Percentiles rank a stretch among this genome's conserved stretches.
These are phyloP conservation scores for Zalophus californianus DNA, from an alignment of 2,797 vertebrate genomes.

Conservation along the genomic window DNA sequence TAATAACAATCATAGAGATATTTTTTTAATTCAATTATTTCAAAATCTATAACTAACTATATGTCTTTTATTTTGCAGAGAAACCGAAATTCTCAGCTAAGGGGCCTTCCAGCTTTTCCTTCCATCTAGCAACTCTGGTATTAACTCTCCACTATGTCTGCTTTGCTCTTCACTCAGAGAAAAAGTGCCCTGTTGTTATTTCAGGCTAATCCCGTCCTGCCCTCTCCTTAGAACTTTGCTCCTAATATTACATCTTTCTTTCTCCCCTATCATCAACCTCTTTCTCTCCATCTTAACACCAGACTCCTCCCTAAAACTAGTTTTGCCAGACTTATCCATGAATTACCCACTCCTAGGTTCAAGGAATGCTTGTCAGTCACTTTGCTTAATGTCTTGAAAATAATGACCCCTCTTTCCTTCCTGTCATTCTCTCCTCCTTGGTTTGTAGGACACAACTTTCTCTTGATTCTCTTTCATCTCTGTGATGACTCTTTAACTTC, in stretches of 20 bases:
- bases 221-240: not conserved
- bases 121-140: not conserved
- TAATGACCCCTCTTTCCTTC: not conserved
- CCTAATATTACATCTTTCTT: not conserved
- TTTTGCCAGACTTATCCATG: not conserved
- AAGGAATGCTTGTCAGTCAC: not conserved
- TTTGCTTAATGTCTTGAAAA: not conserved
- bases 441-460: not conserved
- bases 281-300: not conserved
- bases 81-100: slow-evolving; percentile 1
- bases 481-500: not conserved
- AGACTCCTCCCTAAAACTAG: not conserved
- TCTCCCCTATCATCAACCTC: not conserved
- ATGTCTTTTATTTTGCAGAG: not conserved
- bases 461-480: not conserved
- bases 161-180: not conserved
- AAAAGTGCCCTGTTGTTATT: not conserved
- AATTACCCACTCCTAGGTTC: not conserved
- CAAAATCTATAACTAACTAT: not conserved
- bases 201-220: not conserved
- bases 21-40: not conserved
- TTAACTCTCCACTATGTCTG: not conserved
- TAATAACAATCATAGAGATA: not conserved
- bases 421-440: not conserved
- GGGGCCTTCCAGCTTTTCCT: not conserved